Base-by-base conservation (phyloP, 2,797 vertebrate genomes). In the Rhinoraja longicauda region DNA sequence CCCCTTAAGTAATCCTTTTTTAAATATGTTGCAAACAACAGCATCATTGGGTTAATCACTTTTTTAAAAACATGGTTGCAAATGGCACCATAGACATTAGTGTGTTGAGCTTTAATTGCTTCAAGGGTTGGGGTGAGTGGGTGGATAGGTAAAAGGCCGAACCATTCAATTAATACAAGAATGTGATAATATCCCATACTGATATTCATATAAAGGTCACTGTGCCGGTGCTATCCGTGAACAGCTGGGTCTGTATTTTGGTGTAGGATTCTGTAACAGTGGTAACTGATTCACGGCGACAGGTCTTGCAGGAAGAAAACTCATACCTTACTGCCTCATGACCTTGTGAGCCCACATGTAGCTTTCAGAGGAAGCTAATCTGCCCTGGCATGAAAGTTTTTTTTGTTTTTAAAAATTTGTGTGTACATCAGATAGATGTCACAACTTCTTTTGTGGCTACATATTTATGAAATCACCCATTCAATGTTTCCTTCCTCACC, bases 41-140 rank as follows among this genome's bases (percentile, higher is more conserved):
- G 67, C 29, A 57, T 88, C 59, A 88, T 36, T 36, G 84, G n/a
- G 84, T 90, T 29, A 92, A 92, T 72, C 59, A 36, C n/a, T 73
- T 92, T 92, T 24, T 75, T 17, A 73, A 53, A 91, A 92, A 24
- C n/a, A 92, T 57, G 21, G 15, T 39, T 26, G 70, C 26, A 75
- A 92, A 92, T 39, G 36, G 36, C 36, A 73, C 57, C 70, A 29
- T 92, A 10, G 4, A 70, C 64, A 70, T 70, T 32, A 90, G 64
- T 70, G 62, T 88, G 29, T 19, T 32, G 13, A 64, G 84, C 17
- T 88, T 88, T 88, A 88, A 64, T 88, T 88, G 32, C 84, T 62
- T 67, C 12, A 19, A 19, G 84, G 59, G n/a, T 36, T 17, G n/a
- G 59, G 32, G 29, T 72, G 59, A 64, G 17, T 21, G 70, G 70